A percentile compares a stretch with the other conserved stretches of the same genome.
phyloP scores from a whole-genome alignment of 2,113 vertebrate species.

The Megaceryle torquata region DNA sequence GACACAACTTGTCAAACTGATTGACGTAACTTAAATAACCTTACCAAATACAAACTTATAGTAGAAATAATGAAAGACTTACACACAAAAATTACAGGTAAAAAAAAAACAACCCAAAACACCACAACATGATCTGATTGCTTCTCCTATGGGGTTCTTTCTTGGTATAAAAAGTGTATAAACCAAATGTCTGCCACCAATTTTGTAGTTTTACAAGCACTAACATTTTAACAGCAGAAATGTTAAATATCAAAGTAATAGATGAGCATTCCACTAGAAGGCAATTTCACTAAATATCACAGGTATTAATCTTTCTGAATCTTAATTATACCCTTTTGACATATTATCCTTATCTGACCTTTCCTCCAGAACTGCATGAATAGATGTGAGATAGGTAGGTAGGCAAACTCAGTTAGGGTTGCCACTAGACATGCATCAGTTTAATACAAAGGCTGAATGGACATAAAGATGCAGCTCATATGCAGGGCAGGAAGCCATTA shows the following conservation, averaged over 20 bases:
- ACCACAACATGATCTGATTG: not conserved
- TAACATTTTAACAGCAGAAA: constrained; percentile 81
- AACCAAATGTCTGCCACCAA: constrained; percentile 40
- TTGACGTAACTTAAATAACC: not conserved
- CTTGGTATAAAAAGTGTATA: constrained; percentile 30
- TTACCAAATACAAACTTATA: not conserved
- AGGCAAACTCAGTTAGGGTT: not conserved
- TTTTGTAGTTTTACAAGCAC: constrained; percentile 64
- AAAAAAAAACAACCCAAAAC: not conserved
- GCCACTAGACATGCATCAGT: not conserved
- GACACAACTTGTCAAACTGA: not conserved
- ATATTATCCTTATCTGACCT: constrained; percentile 76
- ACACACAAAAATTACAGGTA: not conserved
- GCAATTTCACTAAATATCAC: constrained; percentile 84
- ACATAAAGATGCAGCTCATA: constrained; percentile 20
- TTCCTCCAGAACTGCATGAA: constrained; percentile 68
- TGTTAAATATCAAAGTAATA: constrained; percentile 83
- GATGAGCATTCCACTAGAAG: constrained; percentile 79
- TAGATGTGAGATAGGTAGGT: constrained; percentile 34
- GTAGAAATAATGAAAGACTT: not conserved
- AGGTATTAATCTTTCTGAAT: constrained; percentile 83
- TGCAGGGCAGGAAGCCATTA: not conserved
- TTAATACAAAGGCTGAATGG: not conserved
- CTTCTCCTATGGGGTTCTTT: not conserved
- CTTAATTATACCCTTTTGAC: constrained; percentile 83